Evolutionary conservation across 1,140 invertebrate species (phyloP), one percentile per base, ranked within the genome.

Genomic region (Cyclina sinensis): DNA sequence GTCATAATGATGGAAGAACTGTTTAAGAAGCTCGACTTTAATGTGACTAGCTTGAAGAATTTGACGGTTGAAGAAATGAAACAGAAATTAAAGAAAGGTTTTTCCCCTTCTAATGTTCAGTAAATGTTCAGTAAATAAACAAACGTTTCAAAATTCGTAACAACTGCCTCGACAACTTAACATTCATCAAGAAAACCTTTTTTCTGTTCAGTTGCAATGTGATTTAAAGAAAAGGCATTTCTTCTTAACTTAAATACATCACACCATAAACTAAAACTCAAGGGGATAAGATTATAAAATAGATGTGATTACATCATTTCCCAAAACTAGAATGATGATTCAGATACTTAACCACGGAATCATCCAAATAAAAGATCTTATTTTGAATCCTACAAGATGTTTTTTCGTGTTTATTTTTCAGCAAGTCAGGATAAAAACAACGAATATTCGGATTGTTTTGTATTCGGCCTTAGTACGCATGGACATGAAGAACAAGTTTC

Each of bases 381-480:
- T 68, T 68, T 32, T 14, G n/a, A n/a, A n/a, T n/a, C n/a, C n/a
- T n/a, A n/a, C n/a, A n/a, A n/a, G n/a, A n/a, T n/a, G n/a, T n/a
- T n/a, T n/a, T n/a, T n/a, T n/a, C n/a, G 21, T 2, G 21, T 24
- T 73, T 76, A 30, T 37, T n/a, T 70, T 70, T 3, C 65, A 78
- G 74, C 46, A 3, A 78, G 74, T 27, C 27, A 54, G 35, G 27
- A 51, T 54, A 12, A 48, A 78, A 54, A 48, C 12, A 78, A 78
- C 46, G 18, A 54, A 35, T 3, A 78, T 1, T 78, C 18, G 18
- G 46, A 78, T 7, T 78, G 74, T 54, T 78, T 78, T 54, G 74
- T 54, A 18, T n/a, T 78, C 24, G 74, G 12, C 2, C 5, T 78
- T 14, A 78, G 74, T 78, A 54, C 74, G 0, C 74, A 78, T 54